Percentiles rank a stretch among this genome's conserved stretches.
phyloP scores from a whole-genome alignment of 1,140 invertebrate species.

The Probaryconus sp. region DNA sequence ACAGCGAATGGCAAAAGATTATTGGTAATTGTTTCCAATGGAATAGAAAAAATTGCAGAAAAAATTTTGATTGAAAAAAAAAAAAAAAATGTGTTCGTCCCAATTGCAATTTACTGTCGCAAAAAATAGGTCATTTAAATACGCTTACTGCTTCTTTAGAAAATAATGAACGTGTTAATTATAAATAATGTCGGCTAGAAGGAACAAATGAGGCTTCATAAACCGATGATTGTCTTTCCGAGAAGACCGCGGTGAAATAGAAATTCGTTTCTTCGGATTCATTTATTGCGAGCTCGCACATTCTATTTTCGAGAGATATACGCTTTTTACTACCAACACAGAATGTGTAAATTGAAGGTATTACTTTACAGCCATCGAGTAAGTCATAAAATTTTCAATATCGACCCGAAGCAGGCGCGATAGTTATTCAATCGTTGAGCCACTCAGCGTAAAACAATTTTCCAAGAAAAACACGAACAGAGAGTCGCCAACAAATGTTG shows the following conservation, averaged over 20 bases:
- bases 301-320: conserved; percentile 33
- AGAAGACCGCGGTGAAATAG: conserved; percentile 23
- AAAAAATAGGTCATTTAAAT: no score
- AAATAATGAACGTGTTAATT: no score
- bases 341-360: conserved; percentile 52
- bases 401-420: conserved; percentile 17
- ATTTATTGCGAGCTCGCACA: conserved; percentile 24
- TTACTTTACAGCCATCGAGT: conserved; percentile 46
- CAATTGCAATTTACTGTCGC: neutral
- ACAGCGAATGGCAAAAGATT: no score
- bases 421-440: conserved; percentile 42
- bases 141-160: no score
- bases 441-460: conserved; percentile 31
- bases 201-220: conserved; percentile 16
- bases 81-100: no score
- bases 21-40: no score
- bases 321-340: conserved; percentile 35
- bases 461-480: conserved; percentile 27
- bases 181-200: conserved; percentile 17
- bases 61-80: no score
- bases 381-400: conserved; percentile 57
- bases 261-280: conserved; percentile 42
- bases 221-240: conserved; percentile 37
- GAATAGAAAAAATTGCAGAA: no score
- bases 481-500: conserved; percentile 20